These are phyloP conservation scores for Tiliacea citrago DNA, from an alignment of 2,888 invertebrate genomes.

Conservation along the genomic window DNA sequence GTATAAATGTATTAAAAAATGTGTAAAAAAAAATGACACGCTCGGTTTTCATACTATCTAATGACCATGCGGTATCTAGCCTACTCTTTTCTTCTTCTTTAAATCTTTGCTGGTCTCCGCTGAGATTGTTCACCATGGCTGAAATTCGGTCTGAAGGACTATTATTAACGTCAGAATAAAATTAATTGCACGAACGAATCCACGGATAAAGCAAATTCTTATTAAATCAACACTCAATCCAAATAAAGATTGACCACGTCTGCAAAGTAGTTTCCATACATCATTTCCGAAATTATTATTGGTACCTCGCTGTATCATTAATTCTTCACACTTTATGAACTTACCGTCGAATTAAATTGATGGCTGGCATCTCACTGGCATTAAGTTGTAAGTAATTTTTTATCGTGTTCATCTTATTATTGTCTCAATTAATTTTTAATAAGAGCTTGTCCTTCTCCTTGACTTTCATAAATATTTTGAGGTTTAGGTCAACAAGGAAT, in stretches of 20 bases:
- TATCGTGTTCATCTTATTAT: conserved; percentile 15
- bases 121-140: no score
- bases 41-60: no score
- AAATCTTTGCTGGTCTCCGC: no score
- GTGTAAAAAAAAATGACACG: no score
- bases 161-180: no score
- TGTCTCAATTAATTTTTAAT: conserved; percentile 23
- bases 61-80: no score
- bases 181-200: no score
- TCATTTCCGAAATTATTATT: conserved; percentile 19
- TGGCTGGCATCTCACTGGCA: conserved; percentile 21
- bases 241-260: conserved; percentile 24
- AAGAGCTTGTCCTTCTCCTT: background rate
- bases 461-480: background rate
- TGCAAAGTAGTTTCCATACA: conserved; percentile 9
- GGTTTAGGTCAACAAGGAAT: conserved; percentile 4
- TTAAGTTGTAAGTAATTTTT: conserved; percentile 41
- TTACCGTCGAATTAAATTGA: conserved; percentile 13
- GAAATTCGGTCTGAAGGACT: no score
- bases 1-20: no score
- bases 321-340: conserved; percentile 27
- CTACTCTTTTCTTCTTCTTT: no score
- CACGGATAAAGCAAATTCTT: background rate
- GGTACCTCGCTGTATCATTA: conserved; percentile 21
- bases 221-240: background rate